These are phyloP conservation scores for Erythrocebus patas DNA, from an alignment of 2,113 vertebrate genomes.

Conservation along the genomic window DNA sequence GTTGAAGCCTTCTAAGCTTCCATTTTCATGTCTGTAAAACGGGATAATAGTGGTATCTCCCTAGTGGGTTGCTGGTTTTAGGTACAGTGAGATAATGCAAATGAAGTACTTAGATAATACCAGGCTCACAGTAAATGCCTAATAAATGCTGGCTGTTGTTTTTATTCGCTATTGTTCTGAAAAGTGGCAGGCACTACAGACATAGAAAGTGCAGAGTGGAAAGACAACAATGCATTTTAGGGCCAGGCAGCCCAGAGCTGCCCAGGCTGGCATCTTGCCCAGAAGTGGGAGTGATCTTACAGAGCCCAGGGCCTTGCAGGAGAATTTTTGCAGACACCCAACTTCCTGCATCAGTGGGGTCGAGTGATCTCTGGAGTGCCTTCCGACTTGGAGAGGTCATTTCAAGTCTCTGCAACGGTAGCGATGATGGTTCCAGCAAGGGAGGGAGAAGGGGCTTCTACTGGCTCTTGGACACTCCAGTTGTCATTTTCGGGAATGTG, in stretches of 20 bases:
- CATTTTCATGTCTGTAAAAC: neutral
- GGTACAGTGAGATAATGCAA: neutral
- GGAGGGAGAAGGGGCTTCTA: neutral
- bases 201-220: too few species aligned
- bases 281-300: accelerated
- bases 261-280: neutral
- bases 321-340: neutral
- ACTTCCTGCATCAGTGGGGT: neutral
- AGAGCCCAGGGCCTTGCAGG: neutral
- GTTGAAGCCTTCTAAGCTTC: neutral
- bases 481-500: constrained; percentile 7
- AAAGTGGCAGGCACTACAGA: neutral
- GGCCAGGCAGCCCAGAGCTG: neutral
- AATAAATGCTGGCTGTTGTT: neutral
- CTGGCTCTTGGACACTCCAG: neutral
- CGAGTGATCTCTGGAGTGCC: neutral
- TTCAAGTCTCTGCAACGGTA: neutral
- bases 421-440: neutral
- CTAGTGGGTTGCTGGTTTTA: neutral
- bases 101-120: too few species aligned
- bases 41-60: neutral
- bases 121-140: neutral
- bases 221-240: neutral
- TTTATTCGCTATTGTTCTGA: neutral
- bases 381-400: neutral